Conservation (phyloP, 2,797 vertebrate species). For the Decapterus maruadsi region DNA sequence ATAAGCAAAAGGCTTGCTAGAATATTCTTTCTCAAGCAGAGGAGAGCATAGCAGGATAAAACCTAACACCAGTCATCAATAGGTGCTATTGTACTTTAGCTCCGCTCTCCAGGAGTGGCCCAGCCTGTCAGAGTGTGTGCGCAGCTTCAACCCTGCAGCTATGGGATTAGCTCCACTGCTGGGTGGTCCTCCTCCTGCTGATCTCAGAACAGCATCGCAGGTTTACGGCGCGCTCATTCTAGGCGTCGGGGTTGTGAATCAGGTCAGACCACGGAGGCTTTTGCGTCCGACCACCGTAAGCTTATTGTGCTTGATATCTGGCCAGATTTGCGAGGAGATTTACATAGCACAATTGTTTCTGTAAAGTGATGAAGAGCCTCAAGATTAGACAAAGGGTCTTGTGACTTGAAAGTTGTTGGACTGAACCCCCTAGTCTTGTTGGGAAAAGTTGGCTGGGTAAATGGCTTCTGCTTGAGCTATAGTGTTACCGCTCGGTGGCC, state of each 20-base stretch:
- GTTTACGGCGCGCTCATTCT: conserved; percentile 40
- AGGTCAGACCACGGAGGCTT: conserved; percentile 30
- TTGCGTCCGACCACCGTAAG: conserved; percentile 16
- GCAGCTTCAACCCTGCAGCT: conserved; percentile 70
- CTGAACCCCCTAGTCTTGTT: conserved; percentile 27
- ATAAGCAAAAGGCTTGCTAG: conserved; percentile 14
- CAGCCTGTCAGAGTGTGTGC: conserved; percentile 63
- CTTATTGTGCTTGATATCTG: conserved; percentile 9
- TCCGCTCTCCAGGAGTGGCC: conserved; percentile 66
- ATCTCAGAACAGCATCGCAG: conserved; percentile 63
- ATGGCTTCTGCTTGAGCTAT: conserved; percentile 42
- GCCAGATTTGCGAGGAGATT: conserved; percentile 22
- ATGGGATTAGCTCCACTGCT: conserved; percentile 71
- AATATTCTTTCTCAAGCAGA: conserved; percentile 59
- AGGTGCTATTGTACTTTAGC: conserved; percentile 70
- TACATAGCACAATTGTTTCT: conserved; percentile 16
- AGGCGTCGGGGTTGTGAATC: conserved; percentile 55
- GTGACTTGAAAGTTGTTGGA: conserved; percentile 41
- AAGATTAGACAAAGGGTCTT: conserved; percentile 28
- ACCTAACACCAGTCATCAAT: conserved; percentile 70
- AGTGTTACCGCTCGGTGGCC: conserved; percentile 48
- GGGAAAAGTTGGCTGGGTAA: conserved; percentile 31
- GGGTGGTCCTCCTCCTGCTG: conserved; percentile 77
- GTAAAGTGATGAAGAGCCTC: conserved; percentile 11
- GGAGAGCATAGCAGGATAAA: conserved; percentile 57